Evolutionary conservation across 23 tunicate species (phyloP), one percentile per base, ranked within the genome.

Genomic region (Aplidium turbinatum): DNA sequence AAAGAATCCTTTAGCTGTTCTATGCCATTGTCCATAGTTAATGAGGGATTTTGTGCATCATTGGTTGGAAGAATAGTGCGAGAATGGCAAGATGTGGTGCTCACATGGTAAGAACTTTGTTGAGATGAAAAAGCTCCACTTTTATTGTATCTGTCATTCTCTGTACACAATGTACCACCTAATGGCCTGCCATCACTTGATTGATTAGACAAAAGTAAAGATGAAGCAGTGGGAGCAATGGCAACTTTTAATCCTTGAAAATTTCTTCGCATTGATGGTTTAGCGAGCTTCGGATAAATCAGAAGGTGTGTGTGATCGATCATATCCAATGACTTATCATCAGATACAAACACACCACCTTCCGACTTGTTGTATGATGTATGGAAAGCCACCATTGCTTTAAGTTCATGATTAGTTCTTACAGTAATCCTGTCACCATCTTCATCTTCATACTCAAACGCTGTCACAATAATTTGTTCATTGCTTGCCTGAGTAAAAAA

Each of bases 391-490:
- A 91, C 68, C 97, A 91, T 91, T 24, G 97, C 78, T 0, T 56
- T 75, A 34, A 91, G 78, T 35, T 91, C 97, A 25, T 78, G 73
- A 57, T 91, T 86, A 47, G 90, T 79, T 35, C 72, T 68, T 68
- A 91, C 97, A 46, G 97, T 91, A 18, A 84, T 84, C n/a, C 82
- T 33, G 47, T 91, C 97, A 25, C 89, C 86, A 69, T 91, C 97
- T 70, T 91, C 97, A 68, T 91, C 97, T 58, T 68, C 57, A 47
- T 91, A 91, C 31, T 91, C 97, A 67, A 91, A 91, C 38, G 89
- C 83, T 25, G 91, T 38, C 51, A 84, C 97, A 0, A 80, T 33
- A 23, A 91, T 42, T 28, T 85, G 69, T 33, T 74, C 76, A 35
- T 84, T 78, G 47, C 86, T 84, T n/a, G 97, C 91, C 86, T 91